Evolutionary conservation across 2,113 vertebrate species (phyloP).

Genomic region (Tachuris rubrigastra): DNA sequence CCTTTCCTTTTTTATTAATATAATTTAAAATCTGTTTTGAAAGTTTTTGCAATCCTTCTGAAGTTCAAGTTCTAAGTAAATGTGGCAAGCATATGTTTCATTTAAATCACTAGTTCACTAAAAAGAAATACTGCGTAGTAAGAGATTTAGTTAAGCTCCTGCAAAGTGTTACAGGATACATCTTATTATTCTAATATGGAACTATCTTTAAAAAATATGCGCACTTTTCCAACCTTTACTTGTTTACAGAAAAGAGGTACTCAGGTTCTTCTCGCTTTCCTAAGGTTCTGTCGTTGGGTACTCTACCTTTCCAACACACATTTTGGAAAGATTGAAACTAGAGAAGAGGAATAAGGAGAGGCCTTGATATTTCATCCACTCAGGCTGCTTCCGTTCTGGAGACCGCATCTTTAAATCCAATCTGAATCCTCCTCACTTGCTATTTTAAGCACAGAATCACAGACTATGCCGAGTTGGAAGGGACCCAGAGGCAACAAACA

Average conservation of each 20-base stretch:
- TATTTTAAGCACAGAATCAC: not conserved
- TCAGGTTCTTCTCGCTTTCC: not conserved
- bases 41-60: not conserved
- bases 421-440: not conserved
- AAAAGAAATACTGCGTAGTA: not conserved
- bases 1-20: not conserved
- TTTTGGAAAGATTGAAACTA: not conserved
- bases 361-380: not conserved
- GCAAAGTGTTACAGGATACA: not conserved
- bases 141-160: not conserved
- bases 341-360: not conserved
- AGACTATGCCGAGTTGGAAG: not conserved
- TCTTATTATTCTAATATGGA: not conserved
- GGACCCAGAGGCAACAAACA: not conserved
- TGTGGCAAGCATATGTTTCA: not conserved
- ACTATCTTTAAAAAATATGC: not conserved
- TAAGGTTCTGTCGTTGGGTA: not conserved
- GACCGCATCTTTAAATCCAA: fast-evolving
- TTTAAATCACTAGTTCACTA: not conserved
- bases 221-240: not conserved
- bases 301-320: not conserved
- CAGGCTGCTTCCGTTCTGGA: not conserved
- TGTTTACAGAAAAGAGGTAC: not conserved
- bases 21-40: not conserved
- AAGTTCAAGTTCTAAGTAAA: not conserved